A percentile compares a stretch with the other conserved stretches of the same genome.
Conservation (phyloP, 2,888 invertebrate species). For the Volucella zonaria region DNA sequence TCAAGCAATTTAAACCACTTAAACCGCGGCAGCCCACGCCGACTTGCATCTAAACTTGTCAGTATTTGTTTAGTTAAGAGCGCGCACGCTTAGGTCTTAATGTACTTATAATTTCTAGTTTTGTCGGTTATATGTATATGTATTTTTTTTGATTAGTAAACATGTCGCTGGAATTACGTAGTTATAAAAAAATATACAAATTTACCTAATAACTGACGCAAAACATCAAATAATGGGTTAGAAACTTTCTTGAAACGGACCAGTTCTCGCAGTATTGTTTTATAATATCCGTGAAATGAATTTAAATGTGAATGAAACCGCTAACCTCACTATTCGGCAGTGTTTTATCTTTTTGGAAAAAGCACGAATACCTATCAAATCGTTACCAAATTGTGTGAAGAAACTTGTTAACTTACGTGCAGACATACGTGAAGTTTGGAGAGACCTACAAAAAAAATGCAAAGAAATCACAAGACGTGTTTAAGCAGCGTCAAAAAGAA, state of each 20-base stretch:
- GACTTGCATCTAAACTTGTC: not conserved
- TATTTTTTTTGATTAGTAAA: not conserved
- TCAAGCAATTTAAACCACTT: not conserved
- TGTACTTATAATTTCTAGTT: not conserved
- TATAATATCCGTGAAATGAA: conserved; percentile 38
- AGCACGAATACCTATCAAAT: conserved; percentile 75
- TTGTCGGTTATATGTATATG: not conserved
- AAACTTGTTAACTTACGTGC: conserved; percentile 36
- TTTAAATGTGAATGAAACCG: conserved; percentile 34
- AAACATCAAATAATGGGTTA: not conserved
- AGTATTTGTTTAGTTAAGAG: not conserved
- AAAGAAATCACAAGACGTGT: conserved; percentile 63
- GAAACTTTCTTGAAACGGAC: conserved; percentile 4
- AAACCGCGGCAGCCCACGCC: not conserved
- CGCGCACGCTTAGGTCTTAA: not conserved
- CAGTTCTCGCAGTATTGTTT: conserved; percentile 6
- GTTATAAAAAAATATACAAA: not conserved
- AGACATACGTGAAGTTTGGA: conserved; percentile 76
- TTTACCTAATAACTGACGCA: not conserved
- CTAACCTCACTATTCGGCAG: conserved; percentile 69
- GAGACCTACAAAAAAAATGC: conserved; percentile 76
- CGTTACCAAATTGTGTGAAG: conserved; percentile 56
- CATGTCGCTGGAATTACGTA: not conserved
- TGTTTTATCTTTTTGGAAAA: conserved; percentile 77
- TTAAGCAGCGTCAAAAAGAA: not conserved